phyloP scores from a whole-genome alignment of 1,140 invertebrate species.

The Callitettix versicolor region DNA sequence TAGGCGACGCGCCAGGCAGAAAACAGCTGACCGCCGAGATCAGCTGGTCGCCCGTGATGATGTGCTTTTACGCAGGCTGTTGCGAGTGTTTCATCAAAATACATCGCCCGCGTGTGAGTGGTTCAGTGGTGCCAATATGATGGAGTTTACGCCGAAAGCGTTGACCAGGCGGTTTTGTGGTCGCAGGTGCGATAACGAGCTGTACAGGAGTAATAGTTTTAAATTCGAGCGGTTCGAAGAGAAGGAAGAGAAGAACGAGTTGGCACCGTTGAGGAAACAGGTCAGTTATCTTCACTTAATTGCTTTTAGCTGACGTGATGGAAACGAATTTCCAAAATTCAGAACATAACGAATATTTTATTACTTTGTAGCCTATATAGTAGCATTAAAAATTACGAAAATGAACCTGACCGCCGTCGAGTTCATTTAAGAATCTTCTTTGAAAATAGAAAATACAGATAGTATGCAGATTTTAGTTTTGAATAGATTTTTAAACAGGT shows the following conservation, averaged over 20 bases:
- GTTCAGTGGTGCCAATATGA: background rate
- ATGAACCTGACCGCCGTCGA: no score
- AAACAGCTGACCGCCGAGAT: background rate
- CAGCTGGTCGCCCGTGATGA: background rate
- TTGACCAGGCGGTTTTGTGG: constrained; percentile 23
- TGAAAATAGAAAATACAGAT: no score
- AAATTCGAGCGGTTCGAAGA: constrained; percentile 70
- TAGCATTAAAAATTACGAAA: no score
- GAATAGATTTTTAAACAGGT: no score
- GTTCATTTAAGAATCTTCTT: no score
- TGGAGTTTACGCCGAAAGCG: constrained; percentile 17
- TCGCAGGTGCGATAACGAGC: constrained; percentile 53
- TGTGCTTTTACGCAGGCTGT: constrained; percentile 2
- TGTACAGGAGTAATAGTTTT: constrained; percentile 73
- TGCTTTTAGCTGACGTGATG: background rate
- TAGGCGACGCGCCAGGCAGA: background rate
- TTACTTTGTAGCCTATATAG: no score
- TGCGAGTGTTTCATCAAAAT: constrained; percentile 2
- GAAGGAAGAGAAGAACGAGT: constrained; percentile 36
- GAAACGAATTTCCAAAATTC: no score
- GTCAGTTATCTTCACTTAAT: no score
- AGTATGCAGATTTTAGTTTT: no score
- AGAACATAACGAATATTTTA: no score
- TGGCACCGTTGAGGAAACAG: constrained; percentile 11
- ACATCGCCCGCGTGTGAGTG: constrained; percentile 7